Base-by-base conservation (phyloP, 2,888 invertebrate species). In the Periphyllus acericola region DNA sequence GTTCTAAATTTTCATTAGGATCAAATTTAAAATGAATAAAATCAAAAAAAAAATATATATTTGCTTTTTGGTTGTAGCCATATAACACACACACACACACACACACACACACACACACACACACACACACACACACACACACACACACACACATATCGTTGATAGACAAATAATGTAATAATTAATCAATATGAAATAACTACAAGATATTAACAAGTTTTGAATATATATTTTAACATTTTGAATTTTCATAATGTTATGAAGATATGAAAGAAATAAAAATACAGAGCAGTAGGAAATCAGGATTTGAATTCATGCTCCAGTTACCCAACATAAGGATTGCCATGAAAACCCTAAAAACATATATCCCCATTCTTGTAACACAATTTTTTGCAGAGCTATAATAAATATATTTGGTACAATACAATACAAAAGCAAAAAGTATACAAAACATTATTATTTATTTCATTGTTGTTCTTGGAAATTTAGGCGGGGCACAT, bases 261-360 rank as follows among this genome's bases (percentile, higher is more conserved):
- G 29, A 34, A 52, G 14, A 19, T 25, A 55, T 25, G 55, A 11
- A 25, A 78, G 78, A 55, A 55, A 79, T 55, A 79, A 79, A 29
- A 79, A 79, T 55, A 4, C 21, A 52, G 78, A 55, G 55, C 32
- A 79, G 29, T 76, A 76, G 17, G 46, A 46, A 46, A 60, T 17
- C 55, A 25, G 52, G 14, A 79, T 55, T 79, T 78, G 19, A 55
- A 79, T 79, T 79, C 55, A 79, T 79, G 78, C 78, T 79, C 55
- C 78, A 79, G 55, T 79, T 55, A 79, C 55, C 21, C 78, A 9
- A 55, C 78, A 52, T 55, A 79, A 25, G 78, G 34, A 79, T 55
- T 32, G 34, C 52, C 29, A 34, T 21, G 55, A 79, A 78, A 79
- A 55, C 32, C 25, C 21, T 79, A 60, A 60, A 60, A 60, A 55